Base-by-base conservation (phyloP, 1,140 invertebrate species). In the Orius laevigatus region DNA sequence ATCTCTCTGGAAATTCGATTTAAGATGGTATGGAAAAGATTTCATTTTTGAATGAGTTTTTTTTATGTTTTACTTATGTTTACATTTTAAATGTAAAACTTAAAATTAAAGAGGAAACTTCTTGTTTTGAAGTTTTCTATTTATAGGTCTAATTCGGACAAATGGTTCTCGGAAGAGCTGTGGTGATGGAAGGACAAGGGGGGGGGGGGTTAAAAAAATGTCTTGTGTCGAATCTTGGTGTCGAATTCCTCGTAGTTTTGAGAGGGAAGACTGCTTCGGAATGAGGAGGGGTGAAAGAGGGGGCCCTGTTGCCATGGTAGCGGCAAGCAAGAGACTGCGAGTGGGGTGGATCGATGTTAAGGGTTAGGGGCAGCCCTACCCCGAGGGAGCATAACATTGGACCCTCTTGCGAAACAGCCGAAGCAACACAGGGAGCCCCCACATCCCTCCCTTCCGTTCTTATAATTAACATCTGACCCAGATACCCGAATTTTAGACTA, bases 351-450 rank as follows among this genome's bases (percentile, higher is more conserved):
- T 14, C 14, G 40, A 42, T 14, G 12, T 11, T 14, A 18, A 11
- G 40, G 40, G 18, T 11, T 16, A 19, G 18, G 40, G 18, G 40
- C 10, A 32, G 19, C 32, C 43, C 43, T 32, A n/a, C 36, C 12
- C 43, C 43, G 25, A 25, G 25, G 25, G 25, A 45, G 43, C 43
- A 45, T 31, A 31, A 45, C 19, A 45, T 45, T 45, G 20, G 43
- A n/a, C 43, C n/a, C 43, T 19, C 43, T 45, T 45, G 43, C 32
- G 43, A 45, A 45, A 45, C 43, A 45, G 19, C 32, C 25, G 20
- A 19, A 45, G 43, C 43, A 25, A 25, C 25, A 25, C 25, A 25
- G 25, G 25, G 25, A 38, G 15, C 15, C n/a, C n/a, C 36, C 36
- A n/a, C 15, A n/a, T 38, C 36, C 36, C 15, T 38, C 36, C 36